These are phyloP conservation scores for Biston betularia DNA, from an alignment of 2,888 invertebrate genomes.

Conservation along the genomic window DNA sequence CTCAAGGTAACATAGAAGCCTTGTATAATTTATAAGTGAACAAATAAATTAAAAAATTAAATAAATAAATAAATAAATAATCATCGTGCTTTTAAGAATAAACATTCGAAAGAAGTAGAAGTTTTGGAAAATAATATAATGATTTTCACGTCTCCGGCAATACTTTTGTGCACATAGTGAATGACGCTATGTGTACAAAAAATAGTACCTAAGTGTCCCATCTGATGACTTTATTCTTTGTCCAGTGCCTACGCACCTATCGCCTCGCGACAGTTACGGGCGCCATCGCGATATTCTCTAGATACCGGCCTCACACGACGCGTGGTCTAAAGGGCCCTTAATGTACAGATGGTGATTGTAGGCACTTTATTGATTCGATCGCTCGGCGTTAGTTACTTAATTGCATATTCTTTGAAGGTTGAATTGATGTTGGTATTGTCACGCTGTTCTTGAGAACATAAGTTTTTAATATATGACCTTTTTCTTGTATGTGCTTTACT, in stretches of 20 bases:
- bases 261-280: conserved; percentile 76
- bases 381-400: conserved; percentile 27
- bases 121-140: no score
- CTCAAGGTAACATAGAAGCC: no score
- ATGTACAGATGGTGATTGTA: conserved; percentile 49
- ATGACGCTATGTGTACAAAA: no score
- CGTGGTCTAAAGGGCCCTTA: conserved; percentile 41
- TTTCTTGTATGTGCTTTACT: no score
- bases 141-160: no score
- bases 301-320: conserved; percentile 80
- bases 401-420: conserved; percentile 24
- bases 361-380: conserved; percentile 44
- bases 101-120: no score
- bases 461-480: no score
- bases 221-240: conserved; percentile 59
- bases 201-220: conserved; percentile 13
- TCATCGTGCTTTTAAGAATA: no score
- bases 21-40: no score
- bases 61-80: no score
- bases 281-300: conserved; percentile 72
- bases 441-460: neutral
- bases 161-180: no score
- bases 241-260: conserved; percentile 66
- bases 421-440: neutral
- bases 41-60: no score